phyloP scores from a whole-genome alignment of 1,140 invertebrate species.

The Diabrotica virgifera region DNA sequence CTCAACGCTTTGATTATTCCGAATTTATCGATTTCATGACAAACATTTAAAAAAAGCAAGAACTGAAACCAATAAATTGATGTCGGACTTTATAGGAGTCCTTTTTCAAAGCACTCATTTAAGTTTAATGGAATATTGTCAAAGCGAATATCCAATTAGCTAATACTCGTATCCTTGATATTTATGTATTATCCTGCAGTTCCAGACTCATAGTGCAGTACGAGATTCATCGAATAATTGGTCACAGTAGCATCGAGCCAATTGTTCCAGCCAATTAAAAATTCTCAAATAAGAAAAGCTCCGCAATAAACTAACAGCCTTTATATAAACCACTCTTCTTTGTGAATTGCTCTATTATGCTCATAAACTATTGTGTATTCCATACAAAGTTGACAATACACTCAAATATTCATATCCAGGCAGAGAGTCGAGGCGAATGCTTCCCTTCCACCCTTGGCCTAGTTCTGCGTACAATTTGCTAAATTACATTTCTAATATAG shows the following conservation, averaged over 20 bases:
- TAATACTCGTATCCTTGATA: too few relatives aligned
- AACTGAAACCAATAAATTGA: too few relatives aligned
- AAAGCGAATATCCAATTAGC: too few relatives aligned
- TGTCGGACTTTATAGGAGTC: too few relatives aligned
- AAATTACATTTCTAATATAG: constrained; percentile 18
- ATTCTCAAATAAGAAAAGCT: neutral
- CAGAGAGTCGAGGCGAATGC: neutral
- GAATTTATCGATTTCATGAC: too few relatives aligned
- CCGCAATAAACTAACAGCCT: constrained; percentile 8
- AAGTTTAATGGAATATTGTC: too few relatives aligned
- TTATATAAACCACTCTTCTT: constrained; percentile 20
- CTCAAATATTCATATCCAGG: constrained; percentile 12
- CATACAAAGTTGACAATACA: constrained; percentile 15
- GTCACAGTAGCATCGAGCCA: neutral
- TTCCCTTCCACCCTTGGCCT: neutral
- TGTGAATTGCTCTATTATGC: constrained; percentile 18
- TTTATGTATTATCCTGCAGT: too few relatives aligned
- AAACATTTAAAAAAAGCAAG: too few relatives aligned
- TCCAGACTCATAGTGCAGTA: too few relatives aligned
- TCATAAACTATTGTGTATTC: constrained; percentile 16
- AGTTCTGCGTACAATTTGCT: constrained; percentile 6
- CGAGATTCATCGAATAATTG: neutral
- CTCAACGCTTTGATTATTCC: too few relatives aligned
- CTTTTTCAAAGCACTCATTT: too few relatives aligned
- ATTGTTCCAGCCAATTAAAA: constrained; percentile 12